Conservation (phyloP, 30 jellyfish, hydroid and myxozoan genomes). For the Turritopsis rubra region DNA sequence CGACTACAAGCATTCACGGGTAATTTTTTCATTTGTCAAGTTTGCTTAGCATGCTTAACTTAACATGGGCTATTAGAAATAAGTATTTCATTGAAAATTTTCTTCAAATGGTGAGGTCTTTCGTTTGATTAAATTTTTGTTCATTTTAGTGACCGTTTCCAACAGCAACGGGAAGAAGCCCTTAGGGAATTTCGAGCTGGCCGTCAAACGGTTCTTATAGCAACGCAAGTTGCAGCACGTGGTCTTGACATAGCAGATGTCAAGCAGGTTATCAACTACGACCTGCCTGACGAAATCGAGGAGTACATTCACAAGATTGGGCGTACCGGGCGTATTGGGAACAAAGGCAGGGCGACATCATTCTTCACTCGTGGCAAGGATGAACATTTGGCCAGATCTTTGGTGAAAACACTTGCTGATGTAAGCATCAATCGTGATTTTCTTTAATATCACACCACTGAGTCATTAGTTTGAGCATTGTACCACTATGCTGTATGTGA, state of each 20-base stretch:
- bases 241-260: conserved; percentile 98
- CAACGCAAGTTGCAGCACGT: conserved; percentile 99
- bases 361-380: conserved; percentile 88
- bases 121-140: background rate
- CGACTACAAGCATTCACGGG: conserved; percentile 90
- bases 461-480: too few species aligned
- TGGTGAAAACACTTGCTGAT: conserved; percentile 86
- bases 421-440: conserved; percentile 65
- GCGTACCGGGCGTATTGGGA: conserved; percentile 98
- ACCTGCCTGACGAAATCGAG: conserved; percentile 86
- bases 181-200: conserved; percentile 81
- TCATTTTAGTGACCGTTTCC: conserved; percentile 85
- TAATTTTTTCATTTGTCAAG: too few species aligned
- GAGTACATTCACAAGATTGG: conserved; percentile 98
- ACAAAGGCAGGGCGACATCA: conserved; percentile 87
- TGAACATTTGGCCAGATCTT: conserved; percentile 76
- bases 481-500: too few species aligned
- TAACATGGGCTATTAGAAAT: too few species aligned
- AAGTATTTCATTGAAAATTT: too few species aligned
- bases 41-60: too few species aligned
- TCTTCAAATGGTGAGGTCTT: too few species aligned
- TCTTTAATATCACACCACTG: background rate
- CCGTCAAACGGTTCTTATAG: conserved; percentile 77
- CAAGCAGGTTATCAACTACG: conserved; percentile 88
- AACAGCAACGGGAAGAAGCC: conserved; percentile 99